Percentiles rank a stretch among this genome's conserved stretches.
These are phyloP conservation scores for Phortica okadai DNA, from an alignment of 2,888 invertebrate species.

Conservation along the genomic window DNA sequence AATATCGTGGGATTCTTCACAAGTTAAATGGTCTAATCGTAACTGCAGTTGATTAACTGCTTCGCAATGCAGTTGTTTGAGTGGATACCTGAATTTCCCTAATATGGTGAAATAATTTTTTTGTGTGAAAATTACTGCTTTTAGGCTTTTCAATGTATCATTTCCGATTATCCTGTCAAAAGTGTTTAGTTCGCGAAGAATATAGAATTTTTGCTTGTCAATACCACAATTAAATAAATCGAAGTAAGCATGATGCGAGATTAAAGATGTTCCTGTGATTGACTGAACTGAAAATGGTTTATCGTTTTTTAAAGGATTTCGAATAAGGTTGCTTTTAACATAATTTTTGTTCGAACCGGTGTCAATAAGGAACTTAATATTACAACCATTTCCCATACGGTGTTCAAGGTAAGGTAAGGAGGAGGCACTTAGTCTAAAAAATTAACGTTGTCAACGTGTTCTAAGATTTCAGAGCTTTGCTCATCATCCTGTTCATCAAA, in stretches of 20 bases:
- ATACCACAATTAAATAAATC: not conserved
- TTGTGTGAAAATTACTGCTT: conserved; percentile 6
- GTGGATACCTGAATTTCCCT: conserved; percentile 2
- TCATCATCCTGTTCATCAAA: not conserved
- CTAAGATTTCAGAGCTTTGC: not conserved
- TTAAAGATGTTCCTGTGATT: conserved; percentile 3
- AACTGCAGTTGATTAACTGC: conserved; percentile 1
- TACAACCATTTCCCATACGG: not conserved
- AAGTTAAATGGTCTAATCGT: not conserved
- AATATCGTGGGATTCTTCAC: not conserved
- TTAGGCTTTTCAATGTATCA: conserved; percentile 15
- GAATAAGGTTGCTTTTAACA: conserved; percentile 2
- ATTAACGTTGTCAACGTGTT: conserved; percentile 1
- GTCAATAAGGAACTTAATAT: conserved; percentile 9
- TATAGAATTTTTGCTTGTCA: not conserved
- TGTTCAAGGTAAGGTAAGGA: conserved; percentile 13
- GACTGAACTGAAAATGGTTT: not conserved
- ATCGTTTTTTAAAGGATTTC: not conserved
- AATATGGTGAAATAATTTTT: not conserved
- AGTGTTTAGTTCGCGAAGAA: conserved; percentile 5
- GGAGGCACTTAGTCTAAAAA: conserved; percentile 14
- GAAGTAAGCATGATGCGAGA: not conserved
- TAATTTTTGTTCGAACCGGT: conserved; percentile 20
- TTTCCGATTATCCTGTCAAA: conserved; percentile 18
- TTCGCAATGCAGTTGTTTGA: conserved; percentile 5